Percentiles rank a stretch among this genome's conserved stretches.
Conservation (phyloP, 2,113 vertebrate genomes). For the Mesoclemmys tuberculata region DNA sequence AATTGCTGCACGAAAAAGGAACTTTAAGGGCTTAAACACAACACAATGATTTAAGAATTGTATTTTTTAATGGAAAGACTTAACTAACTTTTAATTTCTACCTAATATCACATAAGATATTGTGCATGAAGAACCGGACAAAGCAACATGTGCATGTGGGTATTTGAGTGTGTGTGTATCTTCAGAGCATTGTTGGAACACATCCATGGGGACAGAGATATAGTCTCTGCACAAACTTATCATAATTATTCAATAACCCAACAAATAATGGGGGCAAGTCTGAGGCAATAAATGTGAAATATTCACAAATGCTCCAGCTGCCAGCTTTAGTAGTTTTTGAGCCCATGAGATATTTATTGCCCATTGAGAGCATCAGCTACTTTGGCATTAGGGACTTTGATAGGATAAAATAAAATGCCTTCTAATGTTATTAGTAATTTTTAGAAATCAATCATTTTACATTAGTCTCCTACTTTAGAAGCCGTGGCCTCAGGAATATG, state of each 20-base stretch:
- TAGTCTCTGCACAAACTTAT: neutral
- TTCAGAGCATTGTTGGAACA: neutral
- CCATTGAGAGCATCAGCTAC: neutral
- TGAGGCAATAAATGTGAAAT: neutral
- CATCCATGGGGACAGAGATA: neutral
- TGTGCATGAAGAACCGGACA: neutral
- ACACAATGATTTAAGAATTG: constrained; percentile 38
- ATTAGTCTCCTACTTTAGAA: neutral
- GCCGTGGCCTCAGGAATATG: neutral
- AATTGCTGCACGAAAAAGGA: constrained; percentile 20
- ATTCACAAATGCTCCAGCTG: neutral
- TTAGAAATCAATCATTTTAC: neutral
- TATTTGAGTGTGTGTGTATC: neutral
- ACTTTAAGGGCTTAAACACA: constrained; percentile 46
- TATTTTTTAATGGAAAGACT: constrained; percentile 36
- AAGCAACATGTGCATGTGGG: neutral
- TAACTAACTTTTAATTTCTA: constrained; percentile 40
- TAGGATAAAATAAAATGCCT: neutral
- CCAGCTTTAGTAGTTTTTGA: neutral
- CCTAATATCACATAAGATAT: neutral
- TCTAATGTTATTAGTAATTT: neutral
- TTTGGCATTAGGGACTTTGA: neutral
- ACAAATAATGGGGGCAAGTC: neutral
- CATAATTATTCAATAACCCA: neutral
- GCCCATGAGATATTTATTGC: neutral